These are phyloP conservation scores for Tolypeutes matacus DNA, from an alignment of 2,797 vertebrate species.

Conservation along the genomic window DNA sequence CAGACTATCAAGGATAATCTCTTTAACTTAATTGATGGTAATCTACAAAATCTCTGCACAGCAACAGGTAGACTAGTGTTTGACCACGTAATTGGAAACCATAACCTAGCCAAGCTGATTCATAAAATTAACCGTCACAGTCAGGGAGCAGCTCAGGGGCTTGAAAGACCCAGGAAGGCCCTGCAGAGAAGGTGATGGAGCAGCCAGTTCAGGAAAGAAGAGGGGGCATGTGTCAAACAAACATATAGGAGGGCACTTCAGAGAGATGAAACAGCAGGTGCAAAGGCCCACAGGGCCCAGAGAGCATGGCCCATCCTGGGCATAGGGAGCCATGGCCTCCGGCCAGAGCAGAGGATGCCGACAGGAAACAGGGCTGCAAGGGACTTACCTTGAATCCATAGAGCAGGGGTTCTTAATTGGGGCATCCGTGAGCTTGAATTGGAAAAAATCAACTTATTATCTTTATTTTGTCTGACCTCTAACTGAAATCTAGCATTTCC, in stretches of 20 bases:
- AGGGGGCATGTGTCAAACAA: background rate
- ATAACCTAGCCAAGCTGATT: no score
- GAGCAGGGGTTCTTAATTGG: no score
- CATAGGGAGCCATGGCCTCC: background rate
- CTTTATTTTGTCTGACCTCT: no score
- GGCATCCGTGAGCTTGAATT: no score
- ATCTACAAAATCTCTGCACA: no score
- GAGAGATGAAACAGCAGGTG: background rate
- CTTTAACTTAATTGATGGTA: no score
- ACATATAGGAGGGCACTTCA: background rate
- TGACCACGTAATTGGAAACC: no score
- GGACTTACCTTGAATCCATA: background rate
- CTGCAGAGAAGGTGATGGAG: background rate
- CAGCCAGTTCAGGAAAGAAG: background rate
- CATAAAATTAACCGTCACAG: no score
- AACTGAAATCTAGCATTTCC: no score
- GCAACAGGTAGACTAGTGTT: no score
- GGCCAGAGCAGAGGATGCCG: background rate
- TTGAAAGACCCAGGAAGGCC: background rate
- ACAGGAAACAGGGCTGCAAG: background rate
- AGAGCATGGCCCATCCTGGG: background rate
- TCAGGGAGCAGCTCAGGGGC: background rate
- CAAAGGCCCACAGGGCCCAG: background rate
- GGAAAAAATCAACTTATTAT: no score
- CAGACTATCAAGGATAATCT: no score